Conservation (phyloP, 2,888 invertebrate genomes). For the Pristionchus japonicus region DNA sequence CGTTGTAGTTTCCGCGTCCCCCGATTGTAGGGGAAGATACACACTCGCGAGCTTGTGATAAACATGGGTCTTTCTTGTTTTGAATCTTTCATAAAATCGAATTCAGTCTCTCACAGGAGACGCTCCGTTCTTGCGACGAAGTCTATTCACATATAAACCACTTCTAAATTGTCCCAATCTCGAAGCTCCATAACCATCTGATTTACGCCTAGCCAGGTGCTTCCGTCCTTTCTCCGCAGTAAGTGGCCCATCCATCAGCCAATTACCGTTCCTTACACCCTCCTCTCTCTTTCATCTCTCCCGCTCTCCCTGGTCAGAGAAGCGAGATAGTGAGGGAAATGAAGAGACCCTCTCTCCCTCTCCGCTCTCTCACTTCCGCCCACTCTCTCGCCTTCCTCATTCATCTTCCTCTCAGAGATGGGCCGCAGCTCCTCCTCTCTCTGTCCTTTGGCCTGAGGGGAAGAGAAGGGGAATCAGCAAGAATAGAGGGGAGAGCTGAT, state of each 20-base stretch:
- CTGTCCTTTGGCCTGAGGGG: background rate
- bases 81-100: no score
- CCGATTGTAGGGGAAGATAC: background rate
- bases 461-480: background rate
- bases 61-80: background rate
- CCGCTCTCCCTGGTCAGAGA: background rate
- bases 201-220: background rate
- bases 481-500: background rate
- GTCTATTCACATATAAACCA: no score
- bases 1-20: conserved; percentile 17
- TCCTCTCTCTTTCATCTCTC: conserved; percentile 7
- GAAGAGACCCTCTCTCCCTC: background rate
- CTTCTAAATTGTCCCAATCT: background rate
- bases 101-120: no score
- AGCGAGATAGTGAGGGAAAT: background rate
- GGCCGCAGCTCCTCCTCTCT: background rate
- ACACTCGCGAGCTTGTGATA: background rate
- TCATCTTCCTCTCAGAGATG: background rate
- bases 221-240: background rate
- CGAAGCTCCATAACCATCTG: background rate
- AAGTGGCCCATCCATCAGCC: conserved; percentile 8
- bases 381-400: background rate
- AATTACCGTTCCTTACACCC: conserved; percentile 38
- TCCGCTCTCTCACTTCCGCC: background rate
- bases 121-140: no score